These are phyloP conservation scores for Eleginops maclovinus DNA, from an alignment of 2,113 vertebrate species.

Conservation along the genomic window DNA sequence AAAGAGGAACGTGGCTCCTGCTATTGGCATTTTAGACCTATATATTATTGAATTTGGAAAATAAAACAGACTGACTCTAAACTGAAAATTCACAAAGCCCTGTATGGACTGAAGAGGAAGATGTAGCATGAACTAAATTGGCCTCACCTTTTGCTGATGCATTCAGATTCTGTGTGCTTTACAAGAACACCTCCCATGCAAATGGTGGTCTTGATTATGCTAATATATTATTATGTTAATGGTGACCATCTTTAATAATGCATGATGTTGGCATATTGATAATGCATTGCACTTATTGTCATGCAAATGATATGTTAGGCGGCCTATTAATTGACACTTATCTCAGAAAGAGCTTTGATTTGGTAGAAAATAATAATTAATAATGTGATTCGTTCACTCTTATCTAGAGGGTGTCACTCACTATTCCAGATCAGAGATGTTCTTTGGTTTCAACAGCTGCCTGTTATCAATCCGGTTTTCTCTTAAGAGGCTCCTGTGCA, in stretches of 20 bases:
- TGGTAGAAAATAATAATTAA: not conserved
- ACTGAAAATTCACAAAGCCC: conserved; percentile 4
- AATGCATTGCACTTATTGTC: conserved; percentile 74
- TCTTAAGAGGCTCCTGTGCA: conserved; percentile 17
- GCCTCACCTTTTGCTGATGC: conserved; percentile 47
- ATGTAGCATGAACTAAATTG: not conserved
- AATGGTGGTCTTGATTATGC: conserved; percentile 79
- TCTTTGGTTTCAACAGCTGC: conserved; percentile 51
- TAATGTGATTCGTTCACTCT: not conserved
- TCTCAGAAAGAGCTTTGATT: conserved; percentile 31
- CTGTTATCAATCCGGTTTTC: conserved; percentile 36
- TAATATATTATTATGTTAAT: conserved; percentile 82
- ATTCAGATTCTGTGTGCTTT: conserved; percentile 44
- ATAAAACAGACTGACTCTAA: too few relatives aligned
- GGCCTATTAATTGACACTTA: conserved; percentile 68
- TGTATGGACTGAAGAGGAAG: conserved; percentile 20
- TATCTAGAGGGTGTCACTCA: conserved; percentile 14
- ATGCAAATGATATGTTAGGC: conserved; percentile 67
- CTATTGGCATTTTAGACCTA: too few relatives aligned
- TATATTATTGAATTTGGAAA: not conserved
- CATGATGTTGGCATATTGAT: conserved; percentile 82
- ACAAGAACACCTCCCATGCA: conserved; percentile 68
- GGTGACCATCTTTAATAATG: conserved; percentile 79
- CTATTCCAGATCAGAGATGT: conserved; percentile 29
- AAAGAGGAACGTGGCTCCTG: too few relatives aligned